These are phyloP conservation scores for Andricus quercusramuli DNA, from an alignment of 2,888 invertebrate genomes.

Conservation along the genomic window DNA sequence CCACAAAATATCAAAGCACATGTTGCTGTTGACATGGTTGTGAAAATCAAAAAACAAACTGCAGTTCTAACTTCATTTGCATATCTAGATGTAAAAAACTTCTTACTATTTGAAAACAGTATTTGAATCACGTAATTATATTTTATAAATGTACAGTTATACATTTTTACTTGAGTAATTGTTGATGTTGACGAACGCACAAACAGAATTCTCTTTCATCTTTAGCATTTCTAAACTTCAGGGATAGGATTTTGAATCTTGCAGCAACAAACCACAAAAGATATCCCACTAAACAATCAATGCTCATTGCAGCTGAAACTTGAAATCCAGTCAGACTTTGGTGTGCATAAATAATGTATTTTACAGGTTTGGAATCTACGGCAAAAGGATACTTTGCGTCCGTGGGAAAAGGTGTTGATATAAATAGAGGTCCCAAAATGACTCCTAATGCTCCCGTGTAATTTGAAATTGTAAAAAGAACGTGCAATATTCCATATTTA, in stretches of 20 bases:
- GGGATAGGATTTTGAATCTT: conserved; percentile 19
- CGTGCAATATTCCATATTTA: conserved; percentile 18
- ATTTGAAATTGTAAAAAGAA: conserved; percentile 11
- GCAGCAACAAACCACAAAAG: conserved; percentile 27
- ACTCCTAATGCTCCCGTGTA: conserved; percentile 21
- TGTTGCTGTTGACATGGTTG: conserved; percentile 13
- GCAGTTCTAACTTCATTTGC: neutral
- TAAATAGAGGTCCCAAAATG: conserved; percentile 10
- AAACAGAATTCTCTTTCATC: conserved; percentile 10
- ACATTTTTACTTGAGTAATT: conserved; percentile 7
- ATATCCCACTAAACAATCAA: conserved; percentile 26
- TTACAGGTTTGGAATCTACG: neutral
- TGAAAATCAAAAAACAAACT: conserved; percentile 1
- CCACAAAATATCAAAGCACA: conserved; percentile 7
- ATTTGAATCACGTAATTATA: neutral
- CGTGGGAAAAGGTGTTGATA: conserved; percentile 24
- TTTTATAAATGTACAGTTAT: neutral
- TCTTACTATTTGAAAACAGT: neutral
- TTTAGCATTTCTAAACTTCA: conserved; percentile 3
- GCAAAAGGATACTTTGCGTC: conserved; percentile 30
- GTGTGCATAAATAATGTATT: conserved; percentile 26
- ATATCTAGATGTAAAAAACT: neutral
- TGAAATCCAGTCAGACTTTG: conserved; percentile 31
- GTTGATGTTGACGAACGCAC: neutral
- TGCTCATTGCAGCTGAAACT: conserved; percentile 31